Evolutionary conservation across 2,888 invertebrate species (phyloP), one percentile per base, ranked within the genome.

Genomic region (Coenonympha arcania): DNA sequence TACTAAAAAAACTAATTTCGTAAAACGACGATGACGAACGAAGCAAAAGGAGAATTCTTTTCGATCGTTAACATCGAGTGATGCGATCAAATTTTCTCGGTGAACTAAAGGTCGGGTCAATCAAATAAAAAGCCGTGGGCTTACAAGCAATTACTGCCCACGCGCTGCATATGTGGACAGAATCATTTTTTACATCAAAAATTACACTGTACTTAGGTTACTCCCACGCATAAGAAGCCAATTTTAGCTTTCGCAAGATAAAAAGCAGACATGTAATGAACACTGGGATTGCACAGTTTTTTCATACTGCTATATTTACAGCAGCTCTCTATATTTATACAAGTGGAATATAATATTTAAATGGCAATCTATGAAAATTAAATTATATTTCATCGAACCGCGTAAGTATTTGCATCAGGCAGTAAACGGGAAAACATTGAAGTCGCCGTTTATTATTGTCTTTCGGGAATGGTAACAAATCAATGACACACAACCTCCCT

Each of bases 71-170:
- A 52, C 45, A 52, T 45, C 36, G 48, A 19, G 28, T 50, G 50
- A 39, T 43, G 44, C 48, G 50, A 57, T 54, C 43, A 44, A 50
- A 58, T 55, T 57, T 52, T 49, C 45, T 48, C 42, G 49, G 28
- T 6, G 15, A 37, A 40, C 30, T 58, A 67, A 66, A 75, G 73
- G 76, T 75, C 68, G 62, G 69, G 71, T 76, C 72, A 69, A 67
- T 71, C 68, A 68, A 69, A 70, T 63, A 48, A 45, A 65, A 62
- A 66, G 49, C 63, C 65, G 71, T 72, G 69, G 73, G 72, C 50
- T 61, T 59, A 55, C 60, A 61, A 67, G 62, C 58, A 56, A 65
- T 66, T 63, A 62, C 63, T 42, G 42, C 66, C 68, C 60, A 68
- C 66, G 50, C 52, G 22, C 33, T 39, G 53, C 42, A 46, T 36